Evolutionary conservation across 23 tunicate species (phyloP).

Genomic region (Aplidium turbinatum): DNA sequence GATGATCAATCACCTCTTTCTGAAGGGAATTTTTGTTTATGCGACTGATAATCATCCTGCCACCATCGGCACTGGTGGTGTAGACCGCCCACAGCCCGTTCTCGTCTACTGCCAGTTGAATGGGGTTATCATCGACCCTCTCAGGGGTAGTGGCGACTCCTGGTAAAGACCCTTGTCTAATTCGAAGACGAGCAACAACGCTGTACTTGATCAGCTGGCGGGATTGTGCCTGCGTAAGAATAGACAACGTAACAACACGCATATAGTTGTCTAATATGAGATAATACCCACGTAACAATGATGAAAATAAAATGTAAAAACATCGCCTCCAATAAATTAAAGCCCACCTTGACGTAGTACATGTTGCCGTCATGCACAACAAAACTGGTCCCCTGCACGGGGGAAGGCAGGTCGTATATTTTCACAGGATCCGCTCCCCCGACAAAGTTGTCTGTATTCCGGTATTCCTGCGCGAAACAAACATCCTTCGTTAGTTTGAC

Average conservation of each 20-base stretch:
- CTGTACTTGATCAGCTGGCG: conserved; percentile 52
- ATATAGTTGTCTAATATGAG: not conserved
- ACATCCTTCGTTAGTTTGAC: not conserved
- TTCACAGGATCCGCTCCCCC: conserved; percentile 25
- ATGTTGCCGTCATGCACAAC: conserved; percentile 73
- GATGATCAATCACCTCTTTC: conserved; percentile 36
- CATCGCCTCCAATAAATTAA: too few relatives aligned
- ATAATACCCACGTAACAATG: not conserved
- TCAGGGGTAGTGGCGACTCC: not conserved
- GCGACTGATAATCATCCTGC: conserved; percentile 41
- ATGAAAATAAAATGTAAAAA: not conserved
- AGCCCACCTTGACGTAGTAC: conserved; percentile 80
- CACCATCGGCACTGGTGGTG: conserved; percentile 20
- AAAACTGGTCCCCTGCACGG: conserved; percentile 38
- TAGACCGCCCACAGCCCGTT: conserved; percentile 76
- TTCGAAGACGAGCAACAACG: conserved; percentile 28
- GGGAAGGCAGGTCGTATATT: conserved; percentile 35
- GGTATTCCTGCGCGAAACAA: conserved; percentile 37
- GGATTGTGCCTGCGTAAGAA: conserved; percentile 14
- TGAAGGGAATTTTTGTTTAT: conserved; percentile 51
- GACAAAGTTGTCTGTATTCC: conserved; percentile 44
- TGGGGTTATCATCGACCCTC: not conserved
- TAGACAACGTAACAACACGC: not conserved
- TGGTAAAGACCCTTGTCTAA: conserved; percentile 25
- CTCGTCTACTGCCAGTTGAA: conserved; percentile 70